Base-by-base conservation (phyloP, 1,140 invertebrate species). In the Papilio machaon region DNA sequence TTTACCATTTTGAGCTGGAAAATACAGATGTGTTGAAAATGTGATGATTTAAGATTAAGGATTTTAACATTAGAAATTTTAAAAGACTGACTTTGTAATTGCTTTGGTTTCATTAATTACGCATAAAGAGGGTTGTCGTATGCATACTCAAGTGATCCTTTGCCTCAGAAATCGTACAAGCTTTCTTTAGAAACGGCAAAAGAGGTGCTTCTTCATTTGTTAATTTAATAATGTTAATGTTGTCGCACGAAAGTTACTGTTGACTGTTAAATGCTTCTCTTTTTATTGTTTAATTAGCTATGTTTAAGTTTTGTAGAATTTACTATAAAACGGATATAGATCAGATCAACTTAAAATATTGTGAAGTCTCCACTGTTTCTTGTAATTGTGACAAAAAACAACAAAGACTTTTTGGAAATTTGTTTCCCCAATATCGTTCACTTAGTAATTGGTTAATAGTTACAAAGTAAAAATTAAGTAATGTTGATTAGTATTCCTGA, bases 171-270 rank as follows among this genome's bases (percentile, higher is more conserved):
- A 75, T 23, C 9, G 38, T 10, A 43, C 5, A 10, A 49, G 35
- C 77, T 79, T 64, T 79, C 77, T 79, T 79, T 79, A 67, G 77
- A 79, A 79, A 79, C 77, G 46, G 35, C 15, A 23, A 15, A 15
- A 79, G 77, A 79, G 58, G 58, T 79, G 77, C 17, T 38, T 13
- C n/a, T 35, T 67, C 15, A 67, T 79, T 79, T 58, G 74, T 76
- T 60, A 60, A 78, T 35, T 76, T 54, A 76, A 76, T 49, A 76
- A 52, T 76, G 46, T 19, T 75, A 75, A 75, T 30, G 70, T 43
- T 54, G 74, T 47, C 73, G 38, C n/a, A n/a, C 2, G 73, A 73
- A 73, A 73, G 73, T 73, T 2, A 46, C 11, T 70, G 30, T 23
- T 74, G 73, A 74, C 38, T 74, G 73, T 19, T n/a, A 47, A 47